These are phyloP conservation scores for Mirza zaza DNA, from an alignment of 2,113 vertebrate genomes.

Conservation along the genomic window DNA sequence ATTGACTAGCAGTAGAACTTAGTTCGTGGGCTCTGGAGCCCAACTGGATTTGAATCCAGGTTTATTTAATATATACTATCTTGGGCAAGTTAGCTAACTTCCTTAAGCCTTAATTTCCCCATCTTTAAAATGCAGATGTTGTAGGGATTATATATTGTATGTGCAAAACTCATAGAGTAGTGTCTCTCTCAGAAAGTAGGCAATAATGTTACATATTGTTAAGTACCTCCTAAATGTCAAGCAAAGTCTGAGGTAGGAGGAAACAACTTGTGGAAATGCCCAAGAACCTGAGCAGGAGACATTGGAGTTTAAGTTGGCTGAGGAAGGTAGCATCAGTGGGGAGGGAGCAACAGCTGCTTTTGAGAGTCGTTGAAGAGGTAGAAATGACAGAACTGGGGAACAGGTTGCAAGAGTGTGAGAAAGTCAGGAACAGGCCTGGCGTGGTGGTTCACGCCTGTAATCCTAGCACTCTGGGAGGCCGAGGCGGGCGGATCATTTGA, in stretches of 20 bases:
- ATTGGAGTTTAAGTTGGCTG: not conserved
- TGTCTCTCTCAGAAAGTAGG: not conserved
- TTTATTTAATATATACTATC: not conserved
- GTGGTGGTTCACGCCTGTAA: too few relatives aligned
- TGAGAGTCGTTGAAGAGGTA: not conserved
- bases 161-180: not conserved
- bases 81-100: not conserved
- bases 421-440: not conserved
- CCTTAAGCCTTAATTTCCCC: not conserved
- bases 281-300: fast-evolving
- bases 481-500: too few relatives aligned
- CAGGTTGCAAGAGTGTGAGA: not conserved
- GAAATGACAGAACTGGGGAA: not conserved
- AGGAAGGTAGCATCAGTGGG: not conserved
- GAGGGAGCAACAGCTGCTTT: not conserved
- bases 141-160: not conserved
- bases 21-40: not conserved
- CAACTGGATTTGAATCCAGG: not conserved
- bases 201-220: too few relatives aligned
- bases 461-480: too few relatives aligned
- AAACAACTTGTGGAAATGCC: not conserved
- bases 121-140: not conserved
- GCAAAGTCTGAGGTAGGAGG: not conserved
- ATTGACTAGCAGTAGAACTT: not conserved
- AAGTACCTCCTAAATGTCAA: not conserved